These are phyloP conservation scores for Poecilus cupreus DNA, from an alignment of 2,888 invertebrate species.

Conservation along the genomic window DNA sequence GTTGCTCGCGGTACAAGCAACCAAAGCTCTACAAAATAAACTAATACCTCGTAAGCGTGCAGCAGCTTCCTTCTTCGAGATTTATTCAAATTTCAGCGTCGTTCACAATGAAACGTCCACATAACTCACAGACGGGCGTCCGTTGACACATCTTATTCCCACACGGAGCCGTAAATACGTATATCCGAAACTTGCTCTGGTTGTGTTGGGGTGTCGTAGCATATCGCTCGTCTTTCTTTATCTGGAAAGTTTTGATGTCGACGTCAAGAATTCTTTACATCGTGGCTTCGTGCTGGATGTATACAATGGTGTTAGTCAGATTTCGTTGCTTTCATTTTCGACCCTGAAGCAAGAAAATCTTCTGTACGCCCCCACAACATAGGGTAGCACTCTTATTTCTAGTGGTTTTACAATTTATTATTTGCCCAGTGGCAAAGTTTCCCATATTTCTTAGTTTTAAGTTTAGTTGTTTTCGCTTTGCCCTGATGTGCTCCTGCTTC, in stretches of 20 bases:
- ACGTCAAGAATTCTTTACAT: neutral
- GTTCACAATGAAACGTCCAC: conserved; percentile 7
- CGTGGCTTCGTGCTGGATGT: neutral
- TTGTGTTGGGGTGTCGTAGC: neutral
- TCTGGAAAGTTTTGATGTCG: neutral
- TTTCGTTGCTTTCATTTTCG: too few species aligned
- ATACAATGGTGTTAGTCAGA: too few species aligned
- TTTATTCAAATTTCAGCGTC: neutral
- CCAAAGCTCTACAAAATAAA: neutral
- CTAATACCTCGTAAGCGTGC: neutral
- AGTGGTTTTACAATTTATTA: too few species aligned
- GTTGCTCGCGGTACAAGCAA: neutral
- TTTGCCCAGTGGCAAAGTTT: too few species aligned
- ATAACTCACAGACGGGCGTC: neutral
- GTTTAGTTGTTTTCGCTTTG: too few species aligned
- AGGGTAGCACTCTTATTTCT: too few species aligned
- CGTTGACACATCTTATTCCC: conserved; percentile 18
- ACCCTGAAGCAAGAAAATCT: neutral
- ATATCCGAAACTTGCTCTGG: neutral
- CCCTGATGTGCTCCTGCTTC: too few species aligned
- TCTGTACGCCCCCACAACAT: neutral
- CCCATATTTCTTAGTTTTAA: too few species aligned
- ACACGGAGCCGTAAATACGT: neutral
- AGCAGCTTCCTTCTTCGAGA: neutral
- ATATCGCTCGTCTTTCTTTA: neutral